phyloP scores from a whole-genome alignment of 2,797 vertebrate species.

The Chlorospingus semifuscus region DNA sequence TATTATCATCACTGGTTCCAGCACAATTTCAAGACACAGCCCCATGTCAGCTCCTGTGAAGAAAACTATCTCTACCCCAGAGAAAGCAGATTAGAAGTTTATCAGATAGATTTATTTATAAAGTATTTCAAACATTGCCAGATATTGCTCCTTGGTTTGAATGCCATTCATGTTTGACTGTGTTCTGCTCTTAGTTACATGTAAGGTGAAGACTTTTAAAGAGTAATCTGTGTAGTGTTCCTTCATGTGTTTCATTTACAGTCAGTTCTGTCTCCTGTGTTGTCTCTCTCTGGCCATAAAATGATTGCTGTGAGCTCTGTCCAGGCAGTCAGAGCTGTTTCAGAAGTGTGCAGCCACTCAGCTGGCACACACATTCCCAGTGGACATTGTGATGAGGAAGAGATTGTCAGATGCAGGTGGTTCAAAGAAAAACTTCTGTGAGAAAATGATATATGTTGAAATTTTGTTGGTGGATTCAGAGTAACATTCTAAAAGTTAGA shows the following conservation, averaged over 20 bases:
- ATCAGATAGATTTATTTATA: neutral
- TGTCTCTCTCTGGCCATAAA: neutral
- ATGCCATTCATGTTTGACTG: neutral
- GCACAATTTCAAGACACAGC: neutral
- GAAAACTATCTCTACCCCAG: neutral
- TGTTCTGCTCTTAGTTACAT: neutral
- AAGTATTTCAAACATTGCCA: neutral
- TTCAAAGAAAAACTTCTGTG: neutral
- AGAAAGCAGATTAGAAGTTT: neutral
- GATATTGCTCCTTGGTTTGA: neutral
- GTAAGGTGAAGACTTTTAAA: neutral
- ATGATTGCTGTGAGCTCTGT: neutral
- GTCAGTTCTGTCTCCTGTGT: neutral
- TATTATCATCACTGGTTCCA: neutral
- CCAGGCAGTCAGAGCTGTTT: neutral
- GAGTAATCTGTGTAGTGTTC: neutral
- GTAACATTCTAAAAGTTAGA: neutral
- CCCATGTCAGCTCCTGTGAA: neutral
- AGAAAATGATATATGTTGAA: neutral
- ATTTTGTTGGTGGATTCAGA: neutral
- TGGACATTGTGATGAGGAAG: neutral
- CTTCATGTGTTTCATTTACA: neutral
- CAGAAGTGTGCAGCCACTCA: neutral
- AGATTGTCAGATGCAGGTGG: neutral
- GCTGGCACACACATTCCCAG: neutral